These are phyloP conservation scores for Corvus hawaiiensis DNA, from an alignment of 2,113 vertebrate species.

Conservation along the genomic window DNA sequence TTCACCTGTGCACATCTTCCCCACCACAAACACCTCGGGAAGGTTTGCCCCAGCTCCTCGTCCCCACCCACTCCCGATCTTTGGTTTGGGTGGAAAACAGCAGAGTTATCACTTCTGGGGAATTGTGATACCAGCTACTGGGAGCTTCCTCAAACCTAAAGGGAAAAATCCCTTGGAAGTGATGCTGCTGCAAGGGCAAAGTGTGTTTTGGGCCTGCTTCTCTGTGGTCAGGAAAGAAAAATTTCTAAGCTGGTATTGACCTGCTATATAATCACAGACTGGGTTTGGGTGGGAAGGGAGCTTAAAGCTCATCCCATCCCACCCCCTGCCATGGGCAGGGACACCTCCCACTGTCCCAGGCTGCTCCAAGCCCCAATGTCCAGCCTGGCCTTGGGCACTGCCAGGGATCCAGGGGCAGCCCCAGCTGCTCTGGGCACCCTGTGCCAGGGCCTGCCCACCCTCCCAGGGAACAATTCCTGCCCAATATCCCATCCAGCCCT, in stretches of 20 bases:
- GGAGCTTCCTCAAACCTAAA: background rate
- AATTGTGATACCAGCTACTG: rapidly evolving
- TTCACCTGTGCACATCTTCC: background rate
- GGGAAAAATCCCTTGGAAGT: background rate
- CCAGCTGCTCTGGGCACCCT: background rate
- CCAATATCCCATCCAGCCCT: background rate
- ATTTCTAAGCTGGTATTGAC: background rate
- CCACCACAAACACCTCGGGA: background rate
- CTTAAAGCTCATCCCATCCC: rapidly evolving
- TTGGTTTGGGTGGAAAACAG: background rate
- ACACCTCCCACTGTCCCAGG: background rate
- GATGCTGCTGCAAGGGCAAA: background rate
- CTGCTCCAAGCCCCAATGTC: background rate
- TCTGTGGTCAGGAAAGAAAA: background rate
- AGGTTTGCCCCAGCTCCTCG: background rate
- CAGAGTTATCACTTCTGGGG: background rate
- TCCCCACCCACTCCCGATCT: background rate
- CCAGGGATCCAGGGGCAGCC: background rate
- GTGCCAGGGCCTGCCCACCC: background rate
- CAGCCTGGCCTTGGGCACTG: rapidly evolving
- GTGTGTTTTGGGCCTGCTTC: background rate
- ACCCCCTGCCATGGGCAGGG: background rate
- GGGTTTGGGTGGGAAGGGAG: no score
- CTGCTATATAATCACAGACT: background rate
- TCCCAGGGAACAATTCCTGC: background rate